Base-by-base conservation (phyloP, 2,888 invertebrate species). In the Coelopa pilipes region DNA sequence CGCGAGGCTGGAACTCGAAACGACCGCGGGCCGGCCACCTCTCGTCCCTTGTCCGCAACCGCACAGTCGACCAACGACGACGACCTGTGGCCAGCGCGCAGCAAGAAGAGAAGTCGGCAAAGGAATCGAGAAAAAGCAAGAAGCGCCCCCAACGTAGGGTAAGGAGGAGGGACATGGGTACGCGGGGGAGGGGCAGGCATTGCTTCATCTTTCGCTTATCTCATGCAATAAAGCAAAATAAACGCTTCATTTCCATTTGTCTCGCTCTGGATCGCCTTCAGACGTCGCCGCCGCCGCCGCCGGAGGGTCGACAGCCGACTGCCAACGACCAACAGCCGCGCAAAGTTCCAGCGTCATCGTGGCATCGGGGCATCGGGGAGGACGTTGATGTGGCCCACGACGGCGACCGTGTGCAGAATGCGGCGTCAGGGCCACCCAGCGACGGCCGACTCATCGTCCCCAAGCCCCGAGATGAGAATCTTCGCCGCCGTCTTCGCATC, bases 171-270 rank as follows among this genome's bases (percentile, higher is more conserved):
- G 15, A 62, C 49, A 65, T 55, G 50, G 21, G 7, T 7, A n/a
- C 34, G 34, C 34, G 34, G 34, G 34, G 34, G 34, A 4, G 2
- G 34, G 34, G 34, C 80, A 76, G 81, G 79, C 79, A 81, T 79
- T 81, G 80, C 80, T 81, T 80, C 81, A 82, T 82, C 81, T 80
- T 80, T 81, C 53, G 80, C 83, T 85, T 85, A 85, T 85, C 84
- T 82, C 83, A 70, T 72, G 85, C 82, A 85, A 85, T 86, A 85
- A 85, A 83, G 82, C 81, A 84, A 83, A 84, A 83, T 84, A 85
- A 85, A 84, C 83, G 85, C 82, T 82, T 84, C 83, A 83, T 83
- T 84, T 85, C 82, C 83, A 85, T 85, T 85, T 85, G 82, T 81
- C 82, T 83, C 79, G 82, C 80, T 77, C 79, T 74, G 72, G 78